Conservation (phyloP, 2,113 vertebrate species). For the Psilopsiagon aurifrons region DNA sequence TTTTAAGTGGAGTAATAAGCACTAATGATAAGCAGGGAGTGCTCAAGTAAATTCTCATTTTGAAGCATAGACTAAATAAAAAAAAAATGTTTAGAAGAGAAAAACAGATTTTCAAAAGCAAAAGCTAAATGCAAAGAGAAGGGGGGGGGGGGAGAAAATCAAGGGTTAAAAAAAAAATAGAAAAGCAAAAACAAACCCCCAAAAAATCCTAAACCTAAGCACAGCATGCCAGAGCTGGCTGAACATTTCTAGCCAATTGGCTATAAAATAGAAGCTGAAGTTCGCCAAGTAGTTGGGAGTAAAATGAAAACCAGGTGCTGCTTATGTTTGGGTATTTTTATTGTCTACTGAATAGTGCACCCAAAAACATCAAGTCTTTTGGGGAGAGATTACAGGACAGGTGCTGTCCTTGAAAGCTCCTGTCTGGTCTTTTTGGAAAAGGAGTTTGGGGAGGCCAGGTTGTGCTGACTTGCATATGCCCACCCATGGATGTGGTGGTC, state of each 20-base stretch:
- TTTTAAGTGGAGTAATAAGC: not conserved
- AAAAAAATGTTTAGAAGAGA: not conserved
- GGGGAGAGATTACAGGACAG: not conserved
- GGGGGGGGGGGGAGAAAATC: not conserved
- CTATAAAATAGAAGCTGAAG: not conserved
- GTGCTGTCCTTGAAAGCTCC: not conserved
- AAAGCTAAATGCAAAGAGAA: not conserved
- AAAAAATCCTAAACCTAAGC: not conserved
- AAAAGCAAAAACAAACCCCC: not conserved
- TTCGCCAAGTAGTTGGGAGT: not conserved
- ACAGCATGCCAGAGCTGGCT: not conserved
- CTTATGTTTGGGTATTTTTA: not conserved
- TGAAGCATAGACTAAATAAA: not conserved
- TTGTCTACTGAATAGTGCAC: not conserved
- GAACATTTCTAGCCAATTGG: not conserved
- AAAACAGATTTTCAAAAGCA: not conserved
- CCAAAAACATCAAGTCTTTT: not conserved
- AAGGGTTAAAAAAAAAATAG: not conserved
- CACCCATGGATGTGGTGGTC: accelerated
- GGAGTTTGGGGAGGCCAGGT: not conserved
- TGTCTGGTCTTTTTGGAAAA: not conserved
- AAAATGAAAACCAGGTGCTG: not conserved
- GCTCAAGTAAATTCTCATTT: not conserved
- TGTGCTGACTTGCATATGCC: not conserved
- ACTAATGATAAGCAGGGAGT: not conserved